These are phyloP conservation scores for Paedocypris sp. DNA, from an alignment of 2,113 vertebrate species.

Conservation along the genomic window DNA sequence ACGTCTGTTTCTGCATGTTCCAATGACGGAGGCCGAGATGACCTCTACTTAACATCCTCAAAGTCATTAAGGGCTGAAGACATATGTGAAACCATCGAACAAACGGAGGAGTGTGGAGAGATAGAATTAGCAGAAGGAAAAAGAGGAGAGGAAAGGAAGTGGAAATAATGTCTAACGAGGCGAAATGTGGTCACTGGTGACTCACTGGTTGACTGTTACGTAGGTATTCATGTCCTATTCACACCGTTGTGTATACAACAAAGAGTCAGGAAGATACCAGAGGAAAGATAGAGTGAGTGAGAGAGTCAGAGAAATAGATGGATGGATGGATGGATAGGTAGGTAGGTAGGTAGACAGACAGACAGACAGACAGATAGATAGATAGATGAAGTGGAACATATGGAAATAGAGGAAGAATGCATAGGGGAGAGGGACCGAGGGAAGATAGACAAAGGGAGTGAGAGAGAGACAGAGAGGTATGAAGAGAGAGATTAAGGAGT, in stretches of 20 bases:
- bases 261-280: slow-evolving; percentile 19
- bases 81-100: no score
- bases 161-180: background rate
- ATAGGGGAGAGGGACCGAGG: no score
- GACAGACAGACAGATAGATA: no score
- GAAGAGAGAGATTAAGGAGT: no score
- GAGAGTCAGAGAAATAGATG: no score
- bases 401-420: no score
- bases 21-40: background rate
- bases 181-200: slow-evolving; percentile 21
- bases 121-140: background rate
- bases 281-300: no score
- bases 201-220: slow-evolving; percentile 26
- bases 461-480: no score
- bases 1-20: slow-evolving; percentile 19
- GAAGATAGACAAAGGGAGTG: no score
- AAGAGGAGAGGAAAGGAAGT: background rate
- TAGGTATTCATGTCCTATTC: slow-evolving; percentile 24
- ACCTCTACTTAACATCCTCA: background rate
- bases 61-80: background rate
- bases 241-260: background rate
- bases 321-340: no score
- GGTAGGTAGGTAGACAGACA: no score
- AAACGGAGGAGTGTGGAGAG: background rate
- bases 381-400: no score